Base-by-base conservation (phyloP, 2,888 invertebrate genomes). In the Barypeithes pellucidus region DNA sequence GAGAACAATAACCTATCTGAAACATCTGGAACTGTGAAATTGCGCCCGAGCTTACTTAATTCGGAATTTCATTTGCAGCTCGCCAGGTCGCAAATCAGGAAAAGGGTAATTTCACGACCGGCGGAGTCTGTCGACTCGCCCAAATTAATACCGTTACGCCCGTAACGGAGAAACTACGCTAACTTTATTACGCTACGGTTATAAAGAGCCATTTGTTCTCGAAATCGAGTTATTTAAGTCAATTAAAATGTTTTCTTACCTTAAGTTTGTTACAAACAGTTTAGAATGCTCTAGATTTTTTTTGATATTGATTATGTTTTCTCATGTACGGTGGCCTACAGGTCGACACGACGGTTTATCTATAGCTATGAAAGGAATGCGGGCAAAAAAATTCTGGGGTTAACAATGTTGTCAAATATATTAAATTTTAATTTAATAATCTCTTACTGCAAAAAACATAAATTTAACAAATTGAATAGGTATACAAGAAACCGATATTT, bases 21-120 rank as follows among this genome's bases (percentile, higher is more conserved):
- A 67, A 22, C 70, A 70, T 70, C 65, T 65, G 70, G 54, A 63
- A 71, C 18, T 71, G 71, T 59, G 71, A 71, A 75, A 75, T 72
- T 72, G 72, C 75, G 41, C 45, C 62, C 67, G 63, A 81, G 83
- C 82, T 82, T 82, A 82, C 85, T 85, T 85, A 85, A 86, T 86
- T 86, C 84, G 86, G 84, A 87, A 87, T 87, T 87, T 86, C 86
- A 86, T 86, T 86, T 85, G 83, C 81, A 78, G 81, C 81, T 68
- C 74, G 70, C 74, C 74, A 70, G 81, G 82, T 86, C 84, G 84
- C 85, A 85, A 86, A 85, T 85, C 85, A 85, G 84, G 82, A 82
- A 81, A 82, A 81, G 83, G 84, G 84, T 80, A 83, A 84, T 84
- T 83, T 83, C 79, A 79, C 75, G 77, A 78, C 79, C 78, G 76